Evolutionary conservation across 2,888 invertebrate species (phyloP), one percentile per base, ranked within the genome.

Genomic region (Microchrysa polita): DNA sequence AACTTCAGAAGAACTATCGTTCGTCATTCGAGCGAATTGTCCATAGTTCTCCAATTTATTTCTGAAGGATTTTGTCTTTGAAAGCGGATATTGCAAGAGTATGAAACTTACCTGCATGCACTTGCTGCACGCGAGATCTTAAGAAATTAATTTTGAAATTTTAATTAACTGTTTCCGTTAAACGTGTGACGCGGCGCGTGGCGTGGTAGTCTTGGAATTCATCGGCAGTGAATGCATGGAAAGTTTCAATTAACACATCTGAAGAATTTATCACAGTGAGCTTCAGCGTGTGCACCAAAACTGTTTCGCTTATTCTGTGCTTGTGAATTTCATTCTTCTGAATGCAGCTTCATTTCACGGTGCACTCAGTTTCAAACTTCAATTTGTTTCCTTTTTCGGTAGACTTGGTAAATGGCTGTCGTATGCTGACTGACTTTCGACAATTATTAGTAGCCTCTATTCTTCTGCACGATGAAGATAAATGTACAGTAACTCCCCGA

Each of bases 61-160:
- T 7, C 27, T 34, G 5, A 12, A 48, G 48, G 48, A 48, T 48
- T 48, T 42, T 42, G 12, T n/a, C 48, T 48, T 48, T n/a, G 14
- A 7, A 12, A 48, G 12, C 48, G 48, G 48, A 48, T 48, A 48
- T 48, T 48, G 5, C 48, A 2, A 34, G n/a, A n/a, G n/a, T n/a
- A 12, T 10, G 16, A 48, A 48, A 48, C 16, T n/a, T 48, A 48
- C 48, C 48, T 48, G 12, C 48, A 48, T n/a, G n/a, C n/a, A n/a
- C n/a, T n/a, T n/a, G n/a, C n/a, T n/a, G n/a, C n/a, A n/a, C n/a
- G n/a, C n/a, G n/a, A n/a, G n/a, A n/a, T 48, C 48, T 48, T 20
- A 57, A 57, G 20, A 22, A 59, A 59, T 59, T 10, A 59, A 23
- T 59, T 27, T 23, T n/a, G 23, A 59, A 22, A 59, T 59, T 59